Evolutionary conservation across 1,140 invertebrate genomes (phyloP).

Genomic region (Propsilocerus akamusi): DNA sequence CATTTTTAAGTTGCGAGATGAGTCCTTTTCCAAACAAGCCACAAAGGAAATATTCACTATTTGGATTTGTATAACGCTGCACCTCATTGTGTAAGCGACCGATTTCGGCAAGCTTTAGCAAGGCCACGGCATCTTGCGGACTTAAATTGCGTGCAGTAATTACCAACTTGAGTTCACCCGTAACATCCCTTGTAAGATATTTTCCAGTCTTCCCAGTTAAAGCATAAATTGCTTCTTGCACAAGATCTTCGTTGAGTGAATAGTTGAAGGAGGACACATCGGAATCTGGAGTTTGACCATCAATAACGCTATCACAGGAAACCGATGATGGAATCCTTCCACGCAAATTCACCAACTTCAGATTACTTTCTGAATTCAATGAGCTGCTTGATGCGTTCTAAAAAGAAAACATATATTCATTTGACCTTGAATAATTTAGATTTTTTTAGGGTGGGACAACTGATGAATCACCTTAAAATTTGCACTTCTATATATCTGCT

Average conservation of each 20-base stretch:
- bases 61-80: conserved; percentile 43
- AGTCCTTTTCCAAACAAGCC: conserved; percentile 75
- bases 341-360: conserved; percentile 3
- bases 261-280: conserved; percentile 17
- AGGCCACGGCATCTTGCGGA: conserved; percentile 30
- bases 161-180: conserved; percentile 46
- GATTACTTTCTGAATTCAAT: conserved; percentile 1
- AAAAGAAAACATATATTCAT: neutral
- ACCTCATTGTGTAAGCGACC: conserved; percentile 75
- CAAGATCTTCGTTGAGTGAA: conserved; percentile 24
- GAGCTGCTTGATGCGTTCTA: neutral
- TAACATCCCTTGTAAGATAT: conserved; percentile 44
- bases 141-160: conserved; percentile 27
- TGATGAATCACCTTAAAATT: neutral
- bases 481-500: neutral
- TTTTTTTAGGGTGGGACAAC: neutral
- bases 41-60: conserved; percentile 33
- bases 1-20: conserved; percentile 62
- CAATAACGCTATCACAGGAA: neutral
- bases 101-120: conserved; percentile 60
- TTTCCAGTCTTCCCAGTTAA: conserved; percentile 69
- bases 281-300: neutral
- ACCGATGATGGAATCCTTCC: neutral
- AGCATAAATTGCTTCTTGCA: conserved; percentile 60
- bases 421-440: neutral